Conservation (phyloP, 2,113 vertebrate species). For the Nibea albiflora region DNA sequence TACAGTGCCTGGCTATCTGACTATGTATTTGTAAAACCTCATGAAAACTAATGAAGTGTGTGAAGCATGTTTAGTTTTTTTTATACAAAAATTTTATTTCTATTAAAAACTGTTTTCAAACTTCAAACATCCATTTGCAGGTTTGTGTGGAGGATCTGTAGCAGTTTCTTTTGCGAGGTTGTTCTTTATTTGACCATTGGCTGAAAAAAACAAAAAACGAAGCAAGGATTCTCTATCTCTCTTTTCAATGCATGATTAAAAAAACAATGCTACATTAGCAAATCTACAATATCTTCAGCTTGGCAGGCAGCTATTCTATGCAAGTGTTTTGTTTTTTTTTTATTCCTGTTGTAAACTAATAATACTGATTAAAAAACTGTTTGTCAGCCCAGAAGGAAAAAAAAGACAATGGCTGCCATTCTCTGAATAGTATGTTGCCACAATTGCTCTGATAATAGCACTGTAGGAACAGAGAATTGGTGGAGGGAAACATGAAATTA, state of each 20-base stretch:
- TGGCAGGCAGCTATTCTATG: conserved; percentile 25
- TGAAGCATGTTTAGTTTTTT: conserved; percentile 93
- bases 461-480: conserved; percentile 34
- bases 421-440: conserved; percentile 59
- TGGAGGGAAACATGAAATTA: conserved; percentile 74
- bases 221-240: too few relatives aligned
- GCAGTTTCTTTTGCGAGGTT: background rate
- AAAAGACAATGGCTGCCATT: conserved; percentile 58
- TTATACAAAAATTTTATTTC: conserved; percentile 93
- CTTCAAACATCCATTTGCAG: conserved; percentile 44
- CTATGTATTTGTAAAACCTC: conserved; percentile 86
- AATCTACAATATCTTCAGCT: conserved; percentile 5
- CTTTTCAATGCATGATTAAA: background rate
- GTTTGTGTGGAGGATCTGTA: conserved; percentile 1
- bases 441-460: conserved; percentile 66
- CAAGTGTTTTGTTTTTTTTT: background rate
- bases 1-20: conserved; percentile 98
- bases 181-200: background rate
- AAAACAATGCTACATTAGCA: background rate
- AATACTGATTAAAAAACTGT: conserved; percentile 37
- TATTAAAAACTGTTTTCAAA: conserved; percentile 99
- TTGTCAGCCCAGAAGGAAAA: conserved; percentile 38
- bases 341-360: conserved; percentile 37
- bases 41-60: conserved; percentile 89
- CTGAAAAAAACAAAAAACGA: background rate